Conservation (phyloP, 1,140 invertebrate species). For the Zaprionus davidi region DNA sequence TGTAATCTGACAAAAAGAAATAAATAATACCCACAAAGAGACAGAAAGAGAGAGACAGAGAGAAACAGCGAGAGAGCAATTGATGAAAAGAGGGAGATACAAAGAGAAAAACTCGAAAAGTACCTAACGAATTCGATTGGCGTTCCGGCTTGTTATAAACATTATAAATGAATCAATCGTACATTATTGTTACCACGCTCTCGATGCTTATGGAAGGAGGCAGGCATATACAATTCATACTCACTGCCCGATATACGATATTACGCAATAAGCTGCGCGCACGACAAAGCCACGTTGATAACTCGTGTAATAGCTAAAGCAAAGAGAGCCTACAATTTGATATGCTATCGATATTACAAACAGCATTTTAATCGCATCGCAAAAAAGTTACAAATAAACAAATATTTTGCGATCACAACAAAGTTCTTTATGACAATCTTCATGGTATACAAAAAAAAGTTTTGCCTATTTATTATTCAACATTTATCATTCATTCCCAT, state of each 20-base stretch:
- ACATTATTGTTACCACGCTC: slow-evolving; percentile 17
- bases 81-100: neutral
- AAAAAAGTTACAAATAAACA: neutral
- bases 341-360: slow-evolving; percentile 9
- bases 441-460: too few species aligned
- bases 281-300: neutral
- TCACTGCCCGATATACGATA: neutral
- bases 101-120: slow-evolving; percentile 5
- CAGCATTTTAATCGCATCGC: neutral
- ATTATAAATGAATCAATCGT: slow-evolving; percentile 19
- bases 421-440: neutral
- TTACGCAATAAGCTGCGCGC: neutral
- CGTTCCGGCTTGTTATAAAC: slow-evolving; percentile 39
- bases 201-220: neutral
- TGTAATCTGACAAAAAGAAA: slow-evolving; percentile 54
- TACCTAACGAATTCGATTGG: slow-evolving; percentile 3
- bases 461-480: too few species aligned
- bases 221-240: neutral
- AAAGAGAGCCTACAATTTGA: neutral
- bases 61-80: neutral
- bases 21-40: slow-evolving; percentile 1
- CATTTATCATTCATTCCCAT: too few species aligned
- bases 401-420: neutral
- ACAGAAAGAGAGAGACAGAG: neutral
- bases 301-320: neutral